Conservation (phyloP, 2,888 invertebrate genomes). For the Zele albiditarsus region DNA sequence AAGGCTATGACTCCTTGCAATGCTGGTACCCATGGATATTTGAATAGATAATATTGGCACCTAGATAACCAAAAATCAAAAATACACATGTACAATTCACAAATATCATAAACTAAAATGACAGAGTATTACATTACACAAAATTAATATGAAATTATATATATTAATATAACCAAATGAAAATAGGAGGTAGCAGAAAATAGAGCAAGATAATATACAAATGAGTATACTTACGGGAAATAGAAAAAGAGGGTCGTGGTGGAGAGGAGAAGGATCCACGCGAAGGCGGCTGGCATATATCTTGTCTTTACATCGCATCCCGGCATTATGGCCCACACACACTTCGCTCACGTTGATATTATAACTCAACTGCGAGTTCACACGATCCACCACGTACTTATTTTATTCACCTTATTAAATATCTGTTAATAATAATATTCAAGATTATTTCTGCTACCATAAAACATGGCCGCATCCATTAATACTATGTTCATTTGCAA, state of each 20-base stretch:
- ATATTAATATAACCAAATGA: conserved; percentile 4
- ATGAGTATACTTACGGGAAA: conserved; percentile 89
- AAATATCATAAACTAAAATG: background rate
- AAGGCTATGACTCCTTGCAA: conserved; percentile 96
- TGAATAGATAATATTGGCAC: conserved; percentile 88
- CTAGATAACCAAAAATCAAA: conserved; percentile 75
- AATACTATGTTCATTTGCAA: conserved; percentile 46
- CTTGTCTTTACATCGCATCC: conserved; percentile 97
- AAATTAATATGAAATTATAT: conserved; percentile 28
- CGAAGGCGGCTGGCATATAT: conserved; percentile 98
- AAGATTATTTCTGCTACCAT: conserved; percentile 69
- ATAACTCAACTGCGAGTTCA: conserved; percentile 11
- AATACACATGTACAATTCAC: background rate
- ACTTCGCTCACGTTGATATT: conserved; percentile 50
- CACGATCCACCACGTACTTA: conserved; percentile 2
- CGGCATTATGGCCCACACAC: conserved; percentile 81
- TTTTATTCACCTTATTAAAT: background rate
- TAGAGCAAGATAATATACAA: background rate
- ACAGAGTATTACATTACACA: conserved; percentile 21
- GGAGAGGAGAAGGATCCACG: conserved; percentile 95
- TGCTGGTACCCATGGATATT: conserved; percentile 92
- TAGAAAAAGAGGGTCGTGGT: conserved; percentile 96
- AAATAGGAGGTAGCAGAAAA: conserved; percentile 26
- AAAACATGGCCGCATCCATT: conserved; percentile 72
- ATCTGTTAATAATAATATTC: conserved; percentile 24